Conservation (phyloP, 1,140 invertebrate genomes). For the Euwallacea similis region DNA sequence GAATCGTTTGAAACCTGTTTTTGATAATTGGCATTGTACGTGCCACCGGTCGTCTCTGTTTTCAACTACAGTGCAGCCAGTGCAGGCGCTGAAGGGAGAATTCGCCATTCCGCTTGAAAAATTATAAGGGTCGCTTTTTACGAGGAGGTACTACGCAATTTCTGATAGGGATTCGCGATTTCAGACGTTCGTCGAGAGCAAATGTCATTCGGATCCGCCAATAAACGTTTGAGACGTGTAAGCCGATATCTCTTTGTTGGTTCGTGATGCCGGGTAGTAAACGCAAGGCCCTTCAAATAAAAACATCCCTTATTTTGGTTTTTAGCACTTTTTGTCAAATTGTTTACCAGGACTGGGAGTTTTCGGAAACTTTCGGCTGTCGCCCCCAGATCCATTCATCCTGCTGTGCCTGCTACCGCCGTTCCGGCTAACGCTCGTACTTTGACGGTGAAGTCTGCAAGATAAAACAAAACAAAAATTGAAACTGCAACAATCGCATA, state of each 20-base stretch:
- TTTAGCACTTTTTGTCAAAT: no score
- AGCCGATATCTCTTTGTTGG: constrained; percentile 48
- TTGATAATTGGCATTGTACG: no score
- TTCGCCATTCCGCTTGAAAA: no score
- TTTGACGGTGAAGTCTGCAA: constrained; percentile 61
- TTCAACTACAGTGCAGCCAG: no score
- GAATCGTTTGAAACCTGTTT: no score
- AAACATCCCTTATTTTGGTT: neutral
- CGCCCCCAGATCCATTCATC: constrained; percentile 40
- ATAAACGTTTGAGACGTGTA: constrained; percentile 49
- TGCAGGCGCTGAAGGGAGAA: no score
- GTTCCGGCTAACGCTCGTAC: constrained; percentile 60
- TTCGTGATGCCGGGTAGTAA: constrained; percentile 64
- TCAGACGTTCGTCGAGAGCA: constrained; percentile 32
- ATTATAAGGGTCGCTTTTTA: no score
- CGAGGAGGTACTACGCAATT: no score
- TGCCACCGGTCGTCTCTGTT: no score
- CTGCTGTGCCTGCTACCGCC: constrained; percentile 48
- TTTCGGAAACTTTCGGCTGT: constrained; percentile 27
- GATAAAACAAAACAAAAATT: constrained; percentile 1
- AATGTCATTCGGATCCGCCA: constrained; percentile 41
- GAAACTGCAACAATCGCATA: no score
- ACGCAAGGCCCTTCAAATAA: constrained; percentile 60
- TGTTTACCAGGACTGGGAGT: constrained; percentile 33
- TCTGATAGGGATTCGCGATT: constrained; percentile 7